Evolutionary conservation across 2,888 invertebrate species (phyloP), one percentile per base, ranked within the genome.

Genomic region (Ctenicera cuprea): DNA sequence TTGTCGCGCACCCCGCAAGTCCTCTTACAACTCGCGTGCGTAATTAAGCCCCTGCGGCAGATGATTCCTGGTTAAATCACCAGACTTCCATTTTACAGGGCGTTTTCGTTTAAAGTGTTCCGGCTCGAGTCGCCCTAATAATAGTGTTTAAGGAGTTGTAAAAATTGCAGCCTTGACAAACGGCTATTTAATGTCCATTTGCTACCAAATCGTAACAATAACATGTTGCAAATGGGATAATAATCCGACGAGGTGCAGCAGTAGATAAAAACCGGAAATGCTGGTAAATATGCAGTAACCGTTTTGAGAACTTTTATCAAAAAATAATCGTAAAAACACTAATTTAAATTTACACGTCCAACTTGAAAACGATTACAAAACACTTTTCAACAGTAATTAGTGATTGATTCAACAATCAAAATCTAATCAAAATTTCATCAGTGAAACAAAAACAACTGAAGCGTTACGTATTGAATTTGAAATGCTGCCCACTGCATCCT

Each of bases 141-240:
- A 71, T 65, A 71, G 71, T 71, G 43, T 71, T 71, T 71, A 71
- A 33, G 41, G 22, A 71, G 57, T 65, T 65, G 43, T 70, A 63
- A 64, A 68, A 70, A 70, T 70, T 70, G 62, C 54, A 62, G 54
- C 63, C 45, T 71, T 64, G 64, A 71, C 71, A 71, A 71, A 71
- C 52, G 52, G 65, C 48, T 43, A 38, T 65, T 71, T 71, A 65
- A 71, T 71, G 43, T 71, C 37, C 57, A 70, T 70, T 70, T 70
- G 70, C 63, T 70, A 63, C 70, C 41, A 63, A 62, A 63, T 62
- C 52, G 43, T 38, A 54, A 52, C 48, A 70, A 48, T 67, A 57
- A 68, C 59, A 26, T 69, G 67, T 54, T 67, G 38, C 65, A 50
- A 52, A 38, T 30, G 45, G 22, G 52, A 65, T 65, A 38, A 38